phyloP scores from a whole-genome alignment of 2,888 invertebrate genomes.

The Alcis repandata region DNA sequence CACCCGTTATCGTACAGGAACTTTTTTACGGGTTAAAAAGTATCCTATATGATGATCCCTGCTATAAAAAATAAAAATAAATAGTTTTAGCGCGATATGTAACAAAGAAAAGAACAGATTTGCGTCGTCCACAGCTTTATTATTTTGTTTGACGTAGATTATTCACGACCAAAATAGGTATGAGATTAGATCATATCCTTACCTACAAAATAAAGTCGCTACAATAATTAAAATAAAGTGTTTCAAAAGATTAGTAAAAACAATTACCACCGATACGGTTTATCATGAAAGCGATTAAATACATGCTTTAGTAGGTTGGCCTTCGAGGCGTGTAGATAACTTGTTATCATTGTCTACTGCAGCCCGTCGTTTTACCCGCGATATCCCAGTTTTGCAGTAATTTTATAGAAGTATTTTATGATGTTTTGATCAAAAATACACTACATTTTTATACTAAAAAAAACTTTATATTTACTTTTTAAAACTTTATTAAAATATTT shows the following conservation, averaged over 20 bases:
- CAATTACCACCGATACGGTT: slow-evolving; percentile 25
- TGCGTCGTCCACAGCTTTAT: no score
- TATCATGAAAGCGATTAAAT: slow-evolving; percentile 37
- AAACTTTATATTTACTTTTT: no score
- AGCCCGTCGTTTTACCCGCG: not conserved
- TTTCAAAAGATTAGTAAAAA: slow-evolving; percentile 15
- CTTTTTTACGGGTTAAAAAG: no score
- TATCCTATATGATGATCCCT: no score
- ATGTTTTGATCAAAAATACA: not conserved
- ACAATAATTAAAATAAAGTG: slow-evolving; percentile 5
- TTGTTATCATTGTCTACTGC: slow-evolving; percentile 1
- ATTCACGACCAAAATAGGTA: not conserved
- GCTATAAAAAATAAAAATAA: no score
- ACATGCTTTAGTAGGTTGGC: slow-evolving; percentile 21
- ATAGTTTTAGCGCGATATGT: no score
- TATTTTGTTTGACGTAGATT: no score
- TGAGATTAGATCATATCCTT: not conserved
- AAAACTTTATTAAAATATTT: no score
- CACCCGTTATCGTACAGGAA: no score
- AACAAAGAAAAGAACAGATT: no score
- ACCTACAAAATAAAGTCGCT: not conserved
- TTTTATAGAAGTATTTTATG: not conserved
- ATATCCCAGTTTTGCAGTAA: not conserved
- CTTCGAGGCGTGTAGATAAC: slow-evolving; percentile 24
- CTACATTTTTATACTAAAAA: no score